Conservation (phyloP, 2,888 invertebrate species). For the Hirtodrosophila alboralis region DNA sequence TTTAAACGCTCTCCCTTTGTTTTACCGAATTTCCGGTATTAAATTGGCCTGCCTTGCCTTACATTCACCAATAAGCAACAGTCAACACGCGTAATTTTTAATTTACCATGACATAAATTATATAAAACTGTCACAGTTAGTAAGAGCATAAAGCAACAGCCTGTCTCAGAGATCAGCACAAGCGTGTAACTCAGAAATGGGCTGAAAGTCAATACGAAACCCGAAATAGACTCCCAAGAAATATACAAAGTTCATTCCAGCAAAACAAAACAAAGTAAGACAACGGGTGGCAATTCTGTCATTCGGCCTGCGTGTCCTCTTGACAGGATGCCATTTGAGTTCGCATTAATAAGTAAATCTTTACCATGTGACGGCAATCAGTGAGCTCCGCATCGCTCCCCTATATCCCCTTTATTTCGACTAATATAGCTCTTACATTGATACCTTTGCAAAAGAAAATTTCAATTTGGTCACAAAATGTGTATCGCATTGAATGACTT, state of each 20-base stretch:
- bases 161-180: constrained; percentile 49
- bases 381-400: constrained; percentile 58
- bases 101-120: constrained; percentile 79
- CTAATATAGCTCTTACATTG: constrained; percentile 79
- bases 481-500: no score
- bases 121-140: constrained; percentile 79
- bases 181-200: constrained; percentile 69
- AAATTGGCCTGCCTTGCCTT: not conserved
- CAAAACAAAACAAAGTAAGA: constrained; percentile 63
- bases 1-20: constrained; percentile 6
- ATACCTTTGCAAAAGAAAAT: constrained; percentile 45
- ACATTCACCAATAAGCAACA: constrained; percentile 24
- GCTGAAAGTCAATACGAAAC: constrained; percentile 69
- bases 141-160: constrained; percentile 76
- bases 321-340: constrained; percentile 68
- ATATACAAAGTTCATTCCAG: constrained; percentile 15
- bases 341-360: constrained; percentile 77
- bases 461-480: no score
- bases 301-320: constrained; percentile 22
- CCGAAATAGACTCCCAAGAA: constrained; percentile 8
- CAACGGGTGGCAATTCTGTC: constrained; percentile 37
- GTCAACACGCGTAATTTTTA: constrained; percentile 73
- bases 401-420: constrained; percentile 44
- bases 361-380: constrained; percentile 77
- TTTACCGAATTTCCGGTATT: constrained; percentile 46